Evolutionary conservation across 1,140 invertebrate genomes (phyloP), one percentile per base, ranked within the genome.

Genomic region (Drosophila eugracilis): DNA sequence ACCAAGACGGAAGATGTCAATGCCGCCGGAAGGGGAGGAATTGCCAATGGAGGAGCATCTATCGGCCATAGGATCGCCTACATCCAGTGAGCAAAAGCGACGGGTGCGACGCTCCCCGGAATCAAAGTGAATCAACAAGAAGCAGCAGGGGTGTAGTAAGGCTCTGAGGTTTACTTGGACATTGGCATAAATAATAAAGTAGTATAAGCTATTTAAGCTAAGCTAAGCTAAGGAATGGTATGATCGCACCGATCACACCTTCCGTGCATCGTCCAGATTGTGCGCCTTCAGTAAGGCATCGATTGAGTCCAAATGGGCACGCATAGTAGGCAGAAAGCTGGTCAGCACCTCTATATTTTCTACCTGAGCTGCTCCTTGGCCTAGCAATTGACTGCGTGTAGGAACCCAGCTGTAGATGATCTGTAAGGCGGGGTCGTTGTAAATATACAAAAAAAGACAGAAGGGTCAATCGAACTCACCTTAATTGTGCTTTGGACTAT

Each of bases 401-500:
- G 91, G 91, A 6, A 90, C 83, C 86, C 89, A 91, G 37, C 75
- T 83, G 44, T 91, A 91, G 12, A 91, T 90, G 32, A 91, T 75
- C 86, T 91, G 58, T 5, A 63, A 44, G 26, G 10, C 30, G 17
- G 10, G 12, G 5, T 5, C 0, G n/a, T n/a, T 3, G 2, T 21
- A 14, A 26, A 17, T 15, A 4, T 1, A 1, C 14, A 5, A 10
- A 4, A 6, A 14, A 2, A 15, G 2, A 1, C n/a, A n/a, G 5
- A 1, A 17, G 4, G n/a, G n/a, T n/a, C n/a, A n/a, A 36, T 0
- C 26, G 4, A 0, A 59, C 48, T 19, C 17, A 91, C 91, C 74
- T 89, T 83, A 7, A 91, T 89, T 22, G 91, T 90, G 48, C 78
- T 83, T 60, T 92, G 90, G n/a, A 91, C 79, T n/a, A 92, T 75